These are phyloP conservation scores for Xyliphius kryptos DNA, from an alignment of 2,113 vertebrate species.

Conservation along the genomic window DNA sequence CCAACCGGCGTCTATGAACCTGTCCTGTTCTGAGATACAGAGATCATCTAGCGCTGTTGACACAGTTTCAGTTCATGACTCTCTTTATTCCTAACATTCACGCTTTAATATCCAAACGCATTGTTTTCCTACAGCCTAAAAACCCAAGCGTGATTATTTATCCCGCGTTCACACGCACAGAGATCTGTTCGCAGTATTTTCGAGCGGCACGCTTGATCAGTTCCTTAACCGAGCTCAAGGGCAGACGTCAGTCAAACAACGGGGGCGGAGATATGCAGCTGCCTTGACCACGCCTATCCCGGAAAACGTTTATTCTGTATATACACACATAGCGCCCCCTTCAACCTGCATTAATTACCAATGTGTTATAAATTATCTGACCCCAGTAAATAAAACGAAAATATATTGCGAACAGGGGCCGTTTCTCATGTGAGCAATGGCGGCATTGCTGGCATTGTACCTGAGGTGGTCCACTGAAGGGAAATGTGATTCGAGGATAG, in stretches of 20 bases:
- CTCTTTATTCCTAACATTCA: background rate
- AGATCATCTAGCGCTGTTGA: background rate
- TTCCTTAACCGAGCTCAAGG: slow-evolving; percentile 26
- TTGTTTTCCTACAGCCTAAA: too few species aligned
- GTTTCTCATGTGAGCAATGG: too few species aligned
- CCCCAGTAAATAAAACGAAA: too few species aligned
- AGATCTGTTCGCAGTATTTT: too few species aligned
- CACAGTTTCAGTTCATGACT: too few species aligned
- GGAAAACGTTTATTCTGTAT: background rate
- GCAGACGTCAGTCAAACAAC: slow-evolving; percentile 43
- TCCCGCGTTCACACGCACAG: too few species aligned
- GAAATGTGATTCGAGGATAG: too few species aligned
- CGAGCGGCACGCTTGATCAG: slow-evolving; percentile 4
- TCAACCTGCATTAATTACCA: background rate
- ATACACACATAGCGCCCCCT: background rate
- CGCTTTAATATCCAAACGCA: background rate
- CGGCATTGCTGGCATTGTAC: too few species aligned
- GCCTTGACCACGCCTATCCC: background rate
- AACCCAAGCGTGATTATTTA: too few species aligned
- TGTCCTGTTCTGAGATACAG: background rate
- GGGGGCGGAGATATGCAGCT: background rate
- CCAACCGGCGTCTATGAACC: slow-evolving; percentile 7
- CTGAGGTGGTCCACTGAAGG: too few species aligned
- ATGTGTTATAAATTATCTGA: too few species aligned
- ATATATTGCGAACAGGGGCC: too few species aligned